Evolutionary conservation across 2,797 vertebrate species (phyloP).

Genomic region (Coregonus ussuriensis): DNA sequence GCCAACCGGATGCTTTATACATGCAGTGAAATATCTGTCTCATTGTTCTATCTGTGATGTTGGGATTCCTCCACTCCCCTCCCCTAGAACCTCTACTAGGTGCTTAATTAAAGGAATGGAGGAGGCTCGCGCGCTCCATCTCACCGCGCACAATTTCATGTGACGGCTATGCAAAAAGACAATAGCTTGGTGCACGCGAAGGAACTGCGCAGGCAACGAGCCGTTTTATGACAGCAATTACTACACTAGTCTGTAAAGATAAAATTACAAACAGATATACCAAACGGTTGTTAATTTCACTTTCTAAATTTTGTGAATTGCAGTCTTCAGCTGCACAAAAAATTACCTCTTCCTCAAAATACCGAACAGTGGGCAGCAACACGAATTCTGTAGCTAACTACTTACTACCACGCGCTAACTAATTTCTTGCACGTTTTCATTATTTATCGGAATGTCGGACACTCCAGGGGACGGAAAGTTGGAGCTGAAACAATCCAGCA

Average conservation of each 20-base stretch:
- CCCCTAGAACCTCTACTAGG: too few species aligned
- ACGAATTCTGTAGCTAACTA: not conserved
- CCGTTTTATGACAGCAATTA: not conserved
- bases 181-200: not conserved
- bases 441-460: conserved; percentile 64
- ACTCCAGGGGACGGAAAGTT: conserved; percentile 61
- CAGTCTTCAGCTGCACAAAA: not conserved
- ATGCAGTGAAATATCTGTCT: too few species aligned
- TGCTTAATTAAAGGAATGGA: too few species aligned
- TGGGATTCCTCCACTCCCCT: too few species aligned
- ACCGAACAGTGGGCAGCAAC: not conserved
- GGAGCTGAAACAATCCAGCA: conserved; percentile 77
- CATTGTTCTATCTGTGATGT: too few species aligned
- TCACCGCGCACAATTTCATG: not conserved
- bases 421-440: not conserved
- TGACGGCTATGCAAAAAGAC: not conserved
- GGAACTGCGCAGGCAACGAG: not conserved
- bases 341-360: not conserved
- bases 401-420: not conserved
- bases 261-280: not conserved
- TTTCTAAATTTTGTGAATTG: not conserved
- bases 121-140: too few species aligned
- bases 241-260: not conserved
- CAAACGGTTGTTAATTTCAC: not conserved
- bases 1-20: too few species aligned